Conservation (phyloP, 2,888 invertebrate genomes). For the Pseudococcus viburni region DNA sequence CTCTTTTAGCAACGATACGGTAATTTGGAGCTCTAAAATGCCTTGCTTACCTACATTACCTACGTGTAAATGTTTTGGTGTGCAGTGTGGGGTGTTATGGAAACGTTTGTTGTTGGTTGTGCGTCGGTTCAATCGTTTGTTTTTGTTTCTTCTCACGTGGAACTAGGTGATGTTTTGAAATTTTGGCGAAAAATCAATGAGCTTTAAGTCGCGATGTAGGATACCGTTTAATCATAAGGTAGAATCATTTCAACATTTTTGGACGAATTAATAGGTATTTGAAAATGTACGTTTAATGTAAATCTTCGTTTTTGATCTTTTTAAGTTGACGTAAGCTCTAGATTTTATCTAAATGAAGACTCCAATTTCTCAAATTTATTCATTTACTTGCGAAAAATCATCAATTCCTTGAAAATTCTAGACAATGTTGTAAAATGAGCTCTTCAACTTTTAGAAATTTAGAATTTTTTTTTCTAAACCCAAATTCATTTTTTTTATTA, state of each 20-base stretch:
- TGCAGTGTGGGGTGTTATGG: background rate
- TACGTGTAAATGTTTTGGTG: background rate
- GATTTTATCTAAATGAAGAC: no score
- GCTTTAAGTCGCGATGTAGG: background rate
- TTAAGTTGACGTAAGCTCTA: no score
- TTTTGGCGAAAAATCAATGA: background rate
- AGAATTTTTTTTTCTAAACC: no score
- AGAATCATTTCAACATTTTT: background rate
- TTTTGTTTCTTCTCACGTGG: background rate
- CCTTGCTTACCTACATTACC: background rate
- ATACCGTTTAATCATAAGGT: background rate
- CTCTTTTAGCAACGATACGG: conserved; percentile 27
- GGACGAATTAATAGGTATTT: no score
- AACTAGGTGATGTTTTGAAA: background rate
- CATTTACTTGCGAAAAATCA: no score
- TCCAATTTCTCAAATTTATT: no score
- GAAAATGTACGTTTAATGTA: no score
- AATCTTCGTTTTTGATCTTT: no score
- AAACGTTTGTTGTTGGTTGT: background rate
- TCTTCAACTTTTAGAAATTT: no score
- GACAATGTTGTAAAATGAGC: no score
- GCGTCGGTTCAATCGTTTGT: background rate
- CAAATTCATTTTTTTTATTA: no score
- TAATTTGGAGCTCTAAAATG: background rate
- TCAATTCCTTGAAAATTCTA: no score